Conservation (phyloP, 1,140 invertebrate species). For the Pogonomyrmex californicus region DNA sequence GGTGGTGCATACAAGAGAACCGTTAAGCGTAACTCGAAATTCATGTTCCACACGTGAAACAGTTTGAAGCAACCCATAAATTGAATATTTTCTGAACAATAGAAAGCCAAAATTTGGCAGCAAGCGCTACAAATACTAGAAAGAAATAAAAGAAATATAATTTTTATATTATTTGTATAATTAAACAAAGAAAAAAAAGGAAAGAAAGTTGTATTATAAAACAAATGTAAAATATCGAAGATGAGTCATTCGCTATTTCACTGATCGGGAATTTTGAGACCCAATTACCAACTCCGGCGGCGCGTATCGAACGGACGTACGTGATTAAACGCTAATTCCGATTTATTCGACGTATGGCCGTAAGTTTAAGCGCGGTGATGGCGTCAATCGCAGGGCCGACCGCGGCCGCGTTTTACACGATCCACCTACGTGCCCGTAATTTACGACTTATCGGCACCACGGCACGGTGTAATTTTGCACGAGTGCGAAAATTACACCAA, state of each 20-base stretch:
- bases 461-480: constrained; percentile 80
- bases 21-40: constrained; percentile 11
- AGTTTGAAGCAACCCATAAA: background rate
- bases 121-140: background rate
- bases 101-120: background rate
- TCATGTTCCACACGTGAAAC: background rate
- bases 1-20: constrained; percentile 7
- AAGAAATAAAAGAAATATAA: background rate
- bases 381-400: constrained; percentile 75
- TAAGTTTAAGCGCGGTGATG: constrained; percentile 67
- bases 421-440: constrained; percentile 75
- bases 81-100: background rate
- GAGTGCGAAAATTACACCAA: constrained; percentile 81
- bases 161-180: background rate
- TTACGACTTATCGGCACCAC: constrained; percentile 80
- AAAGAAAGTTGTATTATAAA: too few species aligned
- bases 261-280: constrained; percentile 46
- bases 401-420: constrained; percentile 70
- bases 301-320: constrained; percentile 49
- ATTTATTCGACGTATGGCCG: constrained; percentile 53
- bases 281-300: constrained; percentile 49
- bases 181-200: too few species aligned
- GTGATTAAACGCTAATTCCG: constrained; percentile 60
- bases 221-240: background rate
- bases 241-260: constrained; percentile 17